phyloP scores from a whole-genome alignment of 2,888 invertebrate genomes.

The Drosophila macrothrix region DNA sequence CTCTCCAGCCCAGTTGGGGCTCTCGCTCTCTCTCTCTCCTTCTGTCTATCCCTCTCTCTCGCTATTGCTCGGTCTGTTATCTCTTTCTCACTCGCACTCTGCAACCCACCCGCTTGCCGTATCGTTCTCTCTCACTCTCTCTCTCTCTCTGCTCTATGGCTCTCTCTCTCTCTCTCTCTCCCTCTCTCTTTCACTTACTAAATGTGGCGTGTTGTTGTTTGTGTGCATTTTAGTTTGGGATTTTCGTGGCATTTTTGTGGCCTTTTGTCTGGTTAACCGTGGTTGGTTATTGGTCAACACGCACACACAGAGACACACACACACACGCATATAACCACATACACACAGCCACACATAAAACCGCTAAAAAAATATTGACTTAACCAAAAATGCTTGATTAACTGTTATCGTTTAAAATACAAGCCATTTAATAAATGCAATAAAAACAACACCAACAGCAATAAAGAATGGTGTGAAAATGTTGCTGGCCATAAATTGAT shows the following conservation, averaged over 20 bases:
- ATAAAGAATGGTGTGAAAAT: conserved; percentile 36
- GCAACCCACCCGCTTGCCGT: background rate
- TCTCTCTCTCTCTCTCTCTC: background rate
- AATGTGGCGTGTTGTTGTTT: conserved; percentile 60
- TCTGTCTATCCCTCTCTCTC: conserved; percentile 3
- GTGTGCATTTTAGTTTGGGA: conserved; percentile 83
- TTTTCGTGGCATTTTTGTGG: conserved; percentile 84
- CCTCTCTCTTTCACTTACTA: conserved; percentile 5
- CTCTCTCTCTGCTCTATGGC: background rate
- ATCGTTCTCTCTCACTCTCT: background rate
- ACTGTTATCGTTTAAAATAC: conserved; percentile 73
- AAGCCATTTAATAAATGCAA: conserved; percentile 60
- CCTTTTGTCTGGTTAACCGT: conserved; percentile 84
- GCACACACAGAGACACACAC: conserved; percentile 44
- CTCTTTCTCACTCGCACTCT: conserved; percentile 2
- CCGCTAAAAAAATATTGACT: conserved; percentile 83
- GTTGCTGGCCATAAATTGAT: conserved; percentile 38
- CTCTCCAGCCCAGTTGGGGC: conserved; percentile 49
- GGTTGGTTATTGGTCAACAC: conserved; percentile 83
- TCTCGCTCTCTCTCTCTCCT: conserved; percentile 22
- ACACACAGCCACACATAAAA: conserved; percentile 41
- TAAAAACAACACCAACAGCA: conserved; percentile 35
- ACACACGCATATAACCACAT: conserved; percentile 15
- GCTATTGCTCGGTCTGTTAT: background rate
- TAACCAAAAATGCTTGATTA: conserved; percentile 81